Evolutionary conservation across 2,797 vertebrate genomes (phyloP), one percentile per base, ranked within the genome.

Genomic region (Sylvilagus floridanus): DNA sequence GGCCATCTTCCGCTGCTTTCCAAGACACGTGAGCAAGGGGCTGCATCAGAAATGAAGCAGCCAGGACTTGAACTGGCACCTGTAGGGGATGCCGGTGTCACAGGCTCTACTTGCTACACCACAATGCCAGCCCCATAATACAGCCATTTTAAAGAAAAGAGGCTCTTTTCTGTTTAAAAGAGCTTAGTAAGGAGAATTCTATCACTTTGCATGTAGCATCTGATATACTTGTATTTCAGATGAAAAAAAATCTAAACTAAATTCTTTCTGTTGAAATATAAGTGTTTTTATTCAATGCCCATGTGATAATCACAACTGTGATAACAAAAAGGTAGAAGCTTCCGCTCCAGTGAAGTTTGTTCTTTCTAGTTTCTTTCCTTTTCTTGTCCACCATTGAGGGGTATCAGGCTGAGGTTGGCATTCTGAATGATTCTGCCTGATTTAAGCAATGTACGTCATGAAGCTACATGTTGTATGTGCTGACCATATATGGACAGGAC

Each of bases 161-260:
- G 35, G 83, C 60, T 75, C n/a, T 35, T 82, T 47, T 63, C 10
- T 76, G 69, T 84, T 91, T 75, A 54, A 90, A 82, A 92, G 57
- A 85, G 7, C 26, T 16, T 14, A 4, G 52, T 35, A 54, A 94
- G 17, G 52, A 76, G 32, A 86, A 79, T 68, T 79, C 47, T 71
- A 0, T 72, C 50, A 22, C 24, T 81, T 91, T 88, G 69, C 1
- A 37, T 86, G 88, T 60, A 57, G 77, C 9, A 54, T 69, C n/a
- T 71, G n/a, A 66, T 76, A 81, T 5, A 1, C 32, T 71, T 96
- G 75, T 91, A 47, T 93, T 28, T 32, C 35, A 87, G 69, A 68
- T 19, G 9, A 47, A 47, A 47, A 47, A 42, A 54, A 19, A 84
- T 50, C n/a, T 60, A 26, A 72, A 12, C 42, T 71, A 79, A 88